Evolutionary conservation across 2,797 vertebrate species (phyloP).

Genomic region (Gastrophryne carolinensis): DNA sequence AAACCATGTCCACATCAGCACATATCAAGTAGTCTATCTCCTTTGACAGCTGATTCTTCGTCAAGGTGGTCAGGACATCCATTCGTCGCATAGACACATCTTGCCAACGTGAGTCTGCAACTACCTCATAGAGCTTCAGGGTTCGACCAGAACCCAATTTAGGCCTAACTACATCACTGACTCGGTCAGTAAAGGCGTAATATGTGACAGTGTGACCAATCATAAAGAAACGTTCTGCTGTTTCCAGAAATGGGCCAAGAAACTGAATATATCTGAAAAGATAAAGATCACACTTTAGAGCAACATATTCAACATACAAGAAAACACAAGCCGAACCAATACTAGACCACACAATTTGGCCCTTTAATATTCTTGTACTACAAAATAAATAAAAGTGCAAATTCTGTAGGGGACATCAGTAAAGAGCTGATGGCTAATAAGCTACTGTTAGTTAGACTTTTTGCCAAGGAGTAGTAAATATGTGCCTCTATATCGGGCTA

Average conservation of each 20-base stretch:
- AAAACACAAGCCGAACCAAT: not conserved
- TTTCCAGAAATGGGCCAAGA: slow-evolving; percentile 66
- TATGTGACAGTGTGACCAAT: slow-evolving; percentile 71
- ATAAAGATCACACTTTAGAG: not conserved
- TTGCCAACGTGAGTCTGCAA: slow-evolving; percentile 66
- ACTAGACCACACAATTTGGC: too few relatives aligned
- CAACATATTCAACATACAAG: not conserved
- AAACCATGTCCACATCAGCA: slow-evolving; percentile 70
- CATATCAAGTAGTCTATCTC: slow-evolving; percentile 74
- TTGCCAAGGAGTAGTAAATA: too few relatives aligned
- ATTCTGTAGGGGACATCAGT: too few relatives aligned
- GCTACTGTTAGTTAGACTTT: too few relatives aligned
- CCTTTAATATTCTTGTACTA: too few relatives aligned
- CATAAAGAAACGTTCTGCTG: slow-evolving; percentile 75
- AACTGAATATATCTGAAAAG: slow-evolving; percentile 62
- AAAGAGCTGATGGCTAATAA: too few relatives aligned
- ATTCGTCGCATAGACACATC: slow-evolving; percentile 61
- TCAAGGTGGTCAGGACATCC: slow-evolving; percentile 62
- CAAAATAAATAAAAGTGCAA: too few relatives aligned
- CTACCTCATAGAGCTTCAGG: slow-evolving; percentile 64
- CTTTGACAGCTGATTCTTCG: slow-evolving; percentile 56
- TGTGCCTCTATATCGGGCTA: too few relatives aligned
- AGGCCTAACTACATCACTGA: slow-evolving; percentile 57
- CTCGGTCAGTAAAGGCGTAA: slow-evolving; percentile 75
- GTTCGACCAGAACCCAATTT: slow-evolving; percentile 62